These are phyloP conservation scores for Steatocranus sp. DNA, from an alignment of 2,797 vertebrate species.

Conservation along the genomic window DNA sequence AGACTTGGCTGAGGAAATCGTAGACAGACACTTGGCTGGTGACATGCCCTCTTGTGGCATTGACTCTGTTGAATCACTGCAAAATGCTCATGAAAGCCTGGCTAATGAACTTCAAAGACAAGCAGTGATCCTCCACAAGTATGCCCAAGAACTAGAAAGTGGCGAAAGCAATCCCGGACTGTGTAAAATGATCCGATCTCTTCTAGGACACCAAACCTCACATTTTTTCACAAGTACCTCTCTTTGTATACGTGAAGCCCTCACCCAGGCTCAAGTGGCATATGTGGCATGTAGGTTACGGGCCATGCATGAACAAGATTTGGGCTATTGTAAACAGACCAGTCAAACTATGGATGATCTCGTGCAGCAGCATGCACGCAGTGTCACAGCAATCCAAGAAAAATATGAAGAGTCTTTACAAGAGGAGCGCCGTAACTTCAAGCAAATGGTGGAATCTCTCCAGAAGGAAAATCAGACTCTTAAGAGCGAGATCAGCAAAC, in stretches of 20 bases:
- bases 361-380: constrained; percentile 80
- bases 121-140: constrained; percentile 79
- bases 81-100: constrained; percentile 78
- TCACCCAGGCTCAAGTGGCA: constrained; percentile 89
- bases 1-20: constrained; percentile 62
- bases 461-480: constrained; percentile 84
- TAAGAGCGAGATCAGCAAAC: constrained; percentile 77
- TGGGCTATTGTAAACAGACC: constrained; percentile 79
- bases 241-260: constrained; percentile 85
- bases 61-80: constrained; percentile 70
- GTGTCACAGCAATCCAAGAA: constrained; percentile 74
- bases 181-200: constrained; percentile 72
- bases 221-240: constrained; percentile 72
- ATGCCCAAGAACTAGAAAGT: constrained; percentile 80
- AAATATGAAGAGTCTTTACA: constrained; percentile 82
- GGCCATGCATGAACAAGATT: constrained; percentile 79
- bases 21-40: constrained; percentile 65
- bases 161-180: constrained; percentile 72
- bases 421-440: constrained; percentile 81
- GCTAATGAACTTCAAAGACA: constrained; percentile 85
- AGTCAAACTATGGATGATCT: constrained; percentile 76
- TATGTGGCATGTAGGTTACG: constrained; percentile 86
- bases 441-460: constrained; percentile 71
- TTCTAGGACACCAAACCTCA: constrained; percentile 69
- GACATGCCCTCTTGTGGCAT: constrained; percentile 43